Conservation (phyloP, 2,113 vertebrate species). For the Fregata magnificens region DNA sequence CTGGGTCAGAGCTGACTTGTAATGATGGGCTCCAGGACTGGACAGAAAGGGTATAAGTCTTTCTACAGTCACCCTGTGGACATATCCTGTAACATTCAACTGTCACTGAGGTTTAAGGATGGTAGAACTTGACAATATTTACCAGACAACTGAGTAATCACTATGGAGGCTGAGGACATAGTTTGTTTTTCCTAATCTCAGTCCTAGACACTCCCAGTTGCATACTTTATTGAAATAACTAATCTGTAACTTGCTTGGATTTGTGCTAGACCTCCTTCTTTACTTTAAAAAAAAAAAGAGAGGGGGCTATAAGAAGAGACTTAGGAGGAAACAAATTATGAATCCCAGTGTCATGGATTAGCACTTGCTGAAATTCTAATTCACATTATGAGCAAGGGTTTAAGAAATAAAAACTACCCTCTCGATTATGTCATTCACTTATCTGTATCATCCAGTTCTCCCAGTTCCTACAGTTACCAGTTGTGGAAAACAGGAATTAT, state of each 20-base stretch:
- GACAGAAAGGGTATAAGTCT: not conserved
- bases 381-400: rapidly evolving
- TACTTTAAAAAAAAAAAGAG: not conserved
- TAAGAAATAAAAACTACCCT: not conserved
- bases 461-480: not conserved
- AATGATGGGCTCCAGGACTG: not conserved
- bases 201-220: not conserved
- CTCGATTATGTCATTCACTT: not conserved
- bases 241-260: not conserved
- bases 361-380: not conserved
- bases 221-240: not conserved
- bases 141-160: not conserved
- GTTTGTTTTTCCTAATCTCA: not conserved
- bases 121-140: not conserved
- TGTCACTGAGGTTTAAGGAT: not conserved
- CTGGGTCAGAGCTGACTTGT: not conserved
- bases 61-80: not conserved
- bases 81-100: not conserved
- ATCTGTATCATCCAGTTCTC: not conserved
- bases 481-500: not conserved
- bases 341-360: not conserved
- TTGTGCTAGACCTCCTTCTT: not conserved
- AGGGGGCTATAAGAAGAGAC: not conserved
- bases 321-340: not conserved
- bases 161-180: not conserved